Evolutionary conservation across 2,797 vertebrate genomes (phyloP).

Genomic region (Gymnothorax reevesii): DNA sequence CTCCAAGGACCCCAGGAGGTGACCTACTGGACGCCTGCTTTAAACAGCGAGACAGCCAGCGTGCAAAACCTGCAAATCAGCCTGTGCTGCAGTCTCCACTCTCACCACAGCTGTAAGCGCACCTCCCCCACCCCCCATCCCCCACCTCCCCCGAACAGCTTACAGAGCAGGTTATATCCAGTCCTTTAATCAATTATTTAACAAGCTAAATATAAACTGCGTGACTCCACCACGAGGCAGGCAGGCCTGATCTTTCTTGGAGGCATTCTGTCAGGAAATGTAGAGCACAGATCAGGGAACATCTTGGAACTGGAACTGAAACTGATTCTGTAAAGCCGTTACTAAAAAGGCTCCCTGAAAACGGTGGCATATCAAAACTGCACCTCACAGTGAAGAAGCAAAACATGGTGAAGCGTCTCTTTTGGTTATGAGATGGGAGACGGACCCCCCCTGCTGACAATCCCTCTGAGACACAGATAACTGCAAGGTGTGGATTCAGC

Average conservation of each 20-base stretch:
- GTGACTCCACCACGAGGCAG: conserved; percentile 2
- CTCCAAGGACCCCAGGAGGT: conserved; percentile 39
- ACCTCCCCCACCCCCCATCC: neutral
- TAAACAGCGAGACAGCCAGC: conserved; percentile 25
- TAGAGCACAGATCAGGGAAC: neutral
- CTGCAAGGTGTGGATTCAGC: neutral
- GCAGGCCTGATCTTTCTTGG: neutral
- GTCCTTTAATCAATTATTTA: conserved; percentile 22
- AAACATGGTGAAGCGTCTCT: neutral
- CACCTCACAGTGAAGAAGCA: neutral
- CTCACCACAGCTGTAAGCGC: neutral
- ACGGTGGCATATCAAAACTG: neutral
- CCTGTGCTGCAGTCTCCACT: neutral
- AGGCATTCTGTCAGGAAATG: neutral
- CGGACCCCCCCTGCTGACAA: neutral
- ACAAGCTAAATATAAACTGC: conserved; percentile 24
- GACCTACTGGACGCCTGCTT: conserved; percentile 33
- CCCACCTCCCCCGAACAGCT: neutral
- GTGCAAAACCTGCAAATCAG: neutral
- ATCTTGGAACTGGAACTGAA: neutral
- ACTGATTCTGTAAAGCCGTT: neutral
- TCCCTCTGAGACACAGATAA: neutral
- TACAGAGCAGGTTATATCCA: conserved; percentile 16
- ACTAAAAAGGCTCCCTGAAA: neutral
- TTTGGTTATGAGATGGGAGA: neutral